phyloP scores from a whole-genome alignment of 2,797 vertebrate species.

The Emydoidea blandingii region DNA sequence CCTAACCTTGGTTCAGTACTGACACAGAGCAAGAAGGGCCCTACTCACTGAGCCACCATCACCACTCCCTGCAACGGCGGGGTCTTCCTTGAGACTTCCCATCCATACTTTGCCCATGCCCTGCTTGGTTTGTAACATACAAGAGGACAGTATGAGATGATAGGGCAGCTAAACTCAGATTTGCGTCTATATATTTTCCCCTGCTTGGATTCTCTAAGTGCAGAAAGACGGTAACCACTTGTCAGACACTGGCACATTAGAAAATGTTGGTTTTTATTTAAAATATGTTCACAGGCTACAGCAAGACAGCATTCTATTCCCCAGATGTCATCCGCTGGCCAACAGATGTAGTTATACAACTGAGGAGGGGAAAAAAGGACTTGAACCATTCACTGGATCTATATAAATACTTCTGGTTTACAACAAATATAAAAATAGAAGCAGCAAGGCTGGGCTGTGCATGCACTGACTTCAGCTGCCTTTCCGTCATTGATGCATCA shows the following conservation, averaged over 20 bases:
- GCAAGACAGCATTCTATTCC: neutral
- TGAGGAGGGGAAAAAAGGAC: accelerated
- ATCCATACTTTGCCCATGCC: neutral
- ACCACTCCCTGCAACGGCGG: neutral
- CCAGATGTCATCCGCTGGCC: neutral
- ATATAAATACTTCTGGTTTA: constrained; percentile 44
- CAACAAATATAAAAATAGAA: constrained; percentile 13
- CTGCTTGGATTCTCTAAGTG: accelerated
- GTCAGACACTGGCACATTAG: constrained; percentile 29
- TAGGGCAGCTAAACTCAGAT: neutral
- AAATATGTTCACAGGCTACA: constrained; percentile 36
- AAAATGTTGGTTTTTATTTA: constrained; percentile 75
- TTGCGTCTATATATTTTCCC: neutral
- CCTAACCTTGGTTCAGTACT: neutral
- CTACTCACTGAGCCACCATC: neutral
- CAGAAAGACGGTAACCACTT: neutral
- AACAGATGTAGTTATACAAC: neutral
- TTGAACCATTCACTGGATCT: constrained; percentile 26
- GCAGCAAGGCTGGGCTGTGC: accelerated
- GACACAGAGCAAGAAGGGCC: neutral
- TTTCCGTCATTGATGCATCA: neutral
- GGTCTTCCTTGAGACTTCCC: neutral
- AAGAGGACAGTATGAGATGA: neutral
- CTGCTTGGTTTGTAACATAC: neutral
- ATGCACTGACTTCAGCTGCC: neutral